A percentile compares a stretch with the other conserved stretches of the same genome.
phyloP scores from a whole-genome alignment of 2,888 invertebrate genomes.

The Pollenia amentaria region DNA sequence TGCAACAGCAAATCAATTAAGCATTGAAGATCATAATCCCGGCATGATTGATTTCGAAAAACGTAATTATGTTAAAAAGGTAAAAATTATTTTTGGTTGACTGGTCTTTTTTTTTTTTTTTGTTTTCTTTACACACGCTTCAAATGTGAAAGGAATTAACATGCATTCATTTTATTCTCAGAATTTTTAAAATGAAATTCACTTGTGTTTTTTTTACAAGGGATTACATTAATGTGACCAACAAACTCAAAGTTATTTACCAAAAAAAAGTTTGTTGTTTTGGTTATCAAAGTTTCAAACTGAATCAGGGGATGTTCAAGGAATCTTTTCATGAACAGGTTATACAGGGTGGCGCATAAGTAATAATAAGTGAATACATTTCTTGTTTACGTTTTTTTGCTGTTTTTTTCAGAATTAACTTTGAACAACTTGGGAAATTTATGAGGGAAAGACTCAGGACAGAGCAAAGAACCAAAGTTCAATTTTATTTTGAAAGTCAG shows the following conservation, averaged over 20 bases:
- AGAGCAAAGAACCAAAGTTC: too few relatives aligned
- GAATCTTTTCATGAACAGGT: too few relatives aligned
- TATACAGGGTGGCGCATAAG: too few relatives aligned
- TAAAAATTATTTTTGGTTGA: constrained; percentile 74
- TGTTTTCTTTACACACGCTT: constrained; percentile 16
- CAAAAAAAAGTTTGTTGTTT: neutral
- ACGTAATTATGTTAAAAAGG: constrained; percentile 84
- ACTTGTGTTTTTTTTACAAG: neutral
- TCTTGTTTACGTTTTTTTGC: too few relatives aligned
- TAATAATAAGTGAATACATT: too few relatives aligned
- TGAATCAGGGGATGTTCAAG: too few relatives aligned
- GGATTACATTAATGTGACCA: constrained; percentile 22
- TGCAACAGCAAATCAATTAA: constrained; percentile 72
- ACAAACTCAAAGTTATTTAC: neutral
- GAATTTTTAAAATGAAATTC: constrained; percentile 27
- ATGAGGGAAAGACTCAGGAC: too few relatives aligned
- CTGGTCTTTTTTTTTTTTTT: neutral
- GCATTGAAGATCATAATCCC: constrained; percentile 82
- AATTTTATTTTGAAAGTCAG: too few relatives aligned
- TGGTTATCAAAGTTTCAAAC: neutral
- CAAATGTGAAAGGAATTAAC: constrained; percentile 52
- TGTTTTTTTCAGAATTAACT: too few relatives aligned
- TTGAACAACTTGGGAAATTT: too few relatives aligned
- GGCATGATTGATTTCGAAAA: constrained; percentile 83
- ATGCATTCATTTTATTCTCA: constrained; percentile 57